These are phyloP conservation scores for Actinia equina DNA, from an alignment of 64 coral and sea anemone genomes.

Conservation along the genomic window DNA sequence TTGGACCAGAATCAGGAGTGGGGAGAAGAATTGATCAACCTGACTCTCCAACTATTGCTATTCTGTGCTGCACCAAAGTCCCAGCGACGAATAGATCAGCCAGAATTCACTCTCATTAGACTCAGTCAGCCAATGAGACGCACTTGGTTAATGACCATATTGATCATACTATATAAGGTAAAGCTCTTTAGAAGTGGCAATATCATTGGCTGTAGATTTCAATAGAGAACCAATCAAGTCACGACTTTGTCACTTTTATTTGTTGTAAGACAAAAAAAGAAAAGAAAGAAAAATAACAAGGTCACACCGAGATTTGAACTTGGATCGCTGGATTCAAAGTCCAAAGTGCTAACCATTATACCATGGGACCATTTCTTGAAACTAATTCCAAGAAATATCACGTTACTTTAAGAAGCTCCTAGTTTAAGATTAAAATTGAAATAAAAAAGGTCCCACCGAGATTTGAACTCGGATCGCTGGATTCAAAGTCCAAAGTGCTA, in stretches of 20 bases:
- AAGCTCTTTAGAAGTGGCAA: neutral
- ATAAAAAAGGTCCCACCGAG: no score
- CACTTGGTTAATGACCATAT: conserved; percentile 79
- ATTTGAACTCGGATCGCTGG: no score
- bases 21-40: conserved; percentile 82
- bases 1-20: conserved; percentile 95
- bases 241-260: no score
- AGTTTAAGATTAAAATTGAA: no score
- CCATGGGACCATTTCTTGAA: neutral
- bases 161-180: conserved; percentile 95
- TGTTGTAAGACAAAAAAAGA: neutral
- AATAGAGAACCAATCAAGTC: no score
- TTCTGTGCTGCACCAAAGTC: conserved; percentile 93
- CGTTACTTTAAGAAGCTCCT: no score
- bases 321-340: conserved; percentile 4
- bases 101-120: conserved; percentile 74
- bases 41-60: conserved; percentile 81
- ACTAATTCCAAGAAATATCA: neutral
- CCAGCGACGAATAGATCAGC: conserved; percentile 70
- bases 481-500: no score
- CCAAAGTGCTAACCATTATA: conserved; percentile 15
- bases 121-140: conserved; percentile 60
- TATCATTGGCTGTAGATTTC: neutral
- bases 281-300: neutral
- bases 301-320: conserved; percentile 1